These are phyloP conservation scores for Apostichopus japonicus DNA, from an alignment of 35 echinoderm and acorn worm genomes.

Conservation along the genomic window DNA sequence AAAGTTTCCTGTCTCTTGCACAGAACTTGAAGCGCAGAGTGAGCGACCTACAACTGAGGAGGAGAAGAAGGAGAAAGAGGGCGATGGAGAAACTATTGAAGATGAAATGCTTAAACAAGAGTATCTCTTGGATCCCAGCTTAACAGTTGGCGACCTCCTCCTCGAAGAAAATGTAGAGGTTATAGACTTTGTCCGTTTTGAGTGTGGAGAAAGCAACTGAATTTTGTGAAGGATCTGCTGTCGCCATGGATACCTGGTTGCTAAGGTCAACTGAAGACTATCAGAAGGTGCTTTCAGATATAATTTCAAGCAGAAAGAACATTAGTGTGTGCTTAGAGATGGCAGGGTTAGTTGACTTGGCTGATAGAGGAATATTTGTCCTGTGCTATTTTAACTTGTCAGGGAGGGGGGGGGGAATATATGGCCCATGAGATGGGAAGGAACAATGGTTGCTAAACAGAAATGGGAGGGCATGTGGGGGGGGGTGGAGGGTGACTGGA, in stretches of 20 bases:
- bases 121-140: constrained; percentile 82
- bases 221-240: neutral
- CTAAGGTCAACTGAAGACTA: too few species aligned
- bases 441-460: too few species aligned
- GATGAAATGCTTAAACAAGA: constrained; percentile 95
- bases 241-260: neutral
- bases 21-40: constrained; percentile 43
- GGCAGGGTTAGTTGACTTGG: too few species aligned
- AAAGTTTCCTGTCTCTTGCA: neutral
- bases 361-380: too few species aligned
- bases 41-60: neutral
- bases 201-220: constrained; percentile 76
- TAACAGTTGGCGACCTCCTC: constrained; percentile 88
- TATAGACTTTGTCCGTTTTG: constrained; percentile 90
- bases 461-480: too few species aligned
- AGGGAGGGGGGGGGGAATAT: too few species aligned
- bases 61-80: neutral
- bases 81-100: constrained; percentile 38
- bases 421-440: too few species aligned
- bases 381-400: too few species aligned
- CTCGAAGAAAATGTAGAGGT: constrained; percentile 80
- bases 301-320: too few species aligned
- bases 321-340: too few species aligned
- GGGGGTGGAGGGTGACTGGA: too few species aligned
- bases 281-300: too few species aligned